Evolutionary conservation across 2,797 vertebrate species (phyloP).

Genomic region (Poeciliopsis paucimaculata): DNA sequence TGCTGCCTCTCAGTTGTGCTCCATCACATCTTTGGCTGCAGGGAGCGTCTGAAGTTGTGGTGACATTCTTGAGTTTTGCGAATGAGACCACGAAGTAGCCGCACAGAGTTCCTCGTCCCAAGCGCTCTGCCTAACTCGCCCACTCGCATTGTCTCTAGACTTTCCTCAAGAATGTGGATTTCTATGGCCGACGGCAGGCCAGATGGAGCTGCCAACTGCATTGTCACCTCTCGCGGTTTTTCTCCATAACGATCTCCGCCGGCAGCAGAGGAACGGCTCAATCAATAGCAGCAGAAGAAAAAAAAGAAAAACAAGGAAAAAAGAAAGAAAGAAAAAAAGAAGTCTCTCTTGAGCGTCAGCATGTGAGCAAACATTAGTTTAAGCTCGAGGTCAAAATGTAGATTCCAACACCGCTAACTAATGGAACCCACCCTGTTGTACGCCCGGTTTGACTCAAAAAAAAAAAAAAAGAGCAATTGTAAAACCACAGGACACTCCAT

Average conservation of each 20-base stretch:
- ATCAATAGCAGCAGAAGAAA: conserved; percentile 16
- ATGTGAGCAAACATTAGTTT: conserved; percentile 27
- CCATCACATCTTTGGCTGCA: conserved; percentile 70
- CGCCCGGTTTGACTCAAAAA: conserved; percentile 39
- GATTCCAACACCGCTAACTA: conserved; percentile 13
- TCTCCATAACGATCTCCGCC: conserved; percentile 49
- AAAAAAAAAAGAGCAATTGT: conserved; percentile 29
- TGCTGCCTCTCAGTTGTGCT: conserved; percentile 71
- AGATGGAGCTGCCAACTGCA: conserved; percentile 72
- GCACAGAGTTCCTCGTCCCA: conserved; percentile 70
- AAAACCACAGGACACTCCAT: conserved; percentile 43
- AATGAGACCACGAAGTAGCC: conserved; percentile 77
- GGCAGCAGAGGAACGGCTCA: conserved; percentile 43
- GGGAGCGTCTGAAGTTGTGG: conserved; percentile 73
- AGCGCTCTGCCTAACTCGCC: conserved; percentile 66
- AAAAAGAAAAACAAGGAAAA: neutral
- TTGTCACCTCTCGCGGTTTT: conserved; percentile 76
- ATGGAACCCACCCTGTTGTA: conserved; percentile 36
- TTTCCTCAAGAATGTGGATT: conserved; percentile 79
- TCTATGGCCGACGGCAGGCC: conserved; percentile 70
- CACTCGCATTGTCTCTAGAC: conserved; percentile 75
- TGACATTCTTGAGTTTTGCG: conserved; percentile 78
- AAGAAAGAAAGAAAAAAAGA: neutral
- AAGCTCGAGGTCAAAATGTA: conserved; percentile 25
- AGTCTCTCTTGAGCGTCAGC: conserved; percentile 2